Percentiles rank a stretch among this genome's conserved stretches.
Conservation (phyloP, 2,113 vertebrate species). For the Rhynchomys soricoides region DNA sequence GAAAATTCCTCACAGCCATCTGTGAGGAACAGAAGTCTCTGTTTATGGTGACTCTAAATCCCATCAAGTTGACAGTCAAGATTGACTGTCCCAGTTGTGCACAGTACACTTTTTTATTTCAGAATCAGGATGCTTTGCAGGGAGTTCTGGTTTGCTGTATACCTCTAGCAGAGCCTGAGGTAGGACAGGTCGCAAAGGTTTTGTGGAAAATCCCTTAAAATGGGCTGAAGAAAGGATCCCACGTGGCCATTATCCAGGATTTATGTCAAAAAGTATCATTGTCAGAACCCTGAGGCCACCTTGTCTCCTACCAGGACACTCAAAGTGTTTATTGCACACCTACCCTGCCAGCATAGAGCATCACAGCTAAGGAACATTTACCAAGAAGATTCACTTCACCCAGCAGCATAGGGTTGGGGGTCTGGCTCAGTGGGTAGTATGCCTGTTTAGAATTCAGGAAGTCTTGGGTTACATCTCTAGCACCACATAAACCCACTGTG, state of each 20-base stretch:
- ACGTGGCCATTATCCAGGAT: neutral
- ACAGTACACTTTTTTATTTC: neutral
- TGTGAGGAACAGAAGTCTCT: neutral
- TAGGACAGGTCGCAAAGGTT: neutral
- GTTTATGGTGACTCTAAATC: neutral
- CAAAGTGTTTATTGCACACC: neutral
- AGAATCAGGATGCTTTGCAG: constrained; percentile 5
- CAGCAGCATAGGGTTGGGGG: neutral
- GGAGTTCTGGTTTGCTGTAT: neutral
- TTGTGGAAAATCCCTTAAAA: neutral
- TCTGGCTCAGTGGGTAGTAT: neutral
- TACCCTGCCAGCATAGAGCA: neutral
- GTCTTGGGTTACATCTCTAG: neutral
- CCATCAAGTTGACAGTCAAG: too few relatives aligned
- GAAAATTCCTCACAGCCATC: neutral
- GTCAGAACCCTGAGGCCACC: neutral
- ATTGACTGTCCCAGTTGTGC: neutral
- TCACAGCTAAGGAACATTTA: neutral
- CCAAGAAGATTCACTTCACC: too few relatives aligned
- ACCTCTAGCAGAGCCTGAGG: neutral
- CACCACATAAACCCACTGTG: neutral
- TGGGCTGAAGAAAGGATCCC: neutral
- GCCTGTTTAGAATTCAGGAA: neutral
- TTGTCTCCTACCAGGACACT: neutral
- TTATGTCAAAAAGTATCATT: neutral